Percentiles rank a stretch among this genome's conserved stretches.
Conservation (phyloP, 2,797 vertebrate genomes). For the Oceanodroma leucorhoa region DNA sequence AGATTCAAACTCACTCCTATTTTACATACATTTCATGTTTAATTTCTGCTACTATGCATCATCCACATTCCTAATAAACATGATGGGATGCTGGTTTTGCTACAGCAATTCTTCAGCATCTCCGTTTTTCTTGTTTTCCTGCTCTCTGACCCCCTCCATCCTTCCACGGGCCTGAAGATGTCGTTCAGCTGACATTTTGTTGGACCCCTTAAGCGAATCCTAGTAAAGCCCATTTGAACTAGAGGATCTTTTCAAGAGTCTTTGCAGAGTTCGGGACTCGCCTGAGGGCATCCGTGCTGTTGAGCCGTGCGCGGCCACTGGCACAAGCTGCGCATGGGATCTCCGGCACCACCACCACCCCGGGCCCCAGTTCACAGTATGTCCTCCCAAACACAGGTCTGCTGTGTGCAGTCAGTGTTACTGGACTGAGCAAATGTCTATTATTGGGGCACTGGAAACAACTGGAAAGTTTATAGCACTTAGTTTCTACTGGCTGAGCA, state of each 20-base stretch:
- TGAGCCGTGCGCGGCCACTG: rapidly evolving
- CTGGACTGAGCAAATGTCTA: neutral
- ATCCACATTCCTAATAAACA: neutral
- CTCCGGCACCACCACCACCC: rapidly evolving
- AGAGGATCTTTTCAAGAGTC: neutral
- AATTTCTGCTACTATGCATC: neutral
- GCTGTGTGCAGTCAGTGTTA: neutral
- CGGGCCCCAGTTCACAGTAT: neutral
- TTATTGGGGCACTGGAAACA: neutral
- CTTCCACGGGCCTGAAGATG: neutral
- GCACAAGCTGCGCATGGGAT: rapidly evolving
- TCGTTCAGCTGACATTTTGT: neutral
- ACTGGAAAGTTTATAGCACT: neutral
- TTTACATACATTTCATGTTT: neutral
- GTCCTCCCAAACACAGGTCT: neutral
- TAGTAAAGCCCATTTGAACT: neutral
- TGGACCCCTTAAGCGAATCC: neutral
- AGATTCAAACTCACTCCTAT: neutral
- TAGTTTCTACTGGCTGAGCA: neutral
- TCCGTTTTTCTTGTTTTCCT: neutral
- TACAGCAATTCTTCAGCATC: neutral
- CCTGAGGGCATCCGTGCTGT: neutral
- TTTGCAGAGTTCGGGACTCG: neutral
- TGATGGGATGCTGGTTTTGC: neutral
- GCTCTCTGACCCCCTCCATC: neutral